These are phyloP conservation scores for Neopipo cinnamomea DNA, from an alignment of 2,113 vertebrate genomes.

Conservation along the genomic window DNA sequence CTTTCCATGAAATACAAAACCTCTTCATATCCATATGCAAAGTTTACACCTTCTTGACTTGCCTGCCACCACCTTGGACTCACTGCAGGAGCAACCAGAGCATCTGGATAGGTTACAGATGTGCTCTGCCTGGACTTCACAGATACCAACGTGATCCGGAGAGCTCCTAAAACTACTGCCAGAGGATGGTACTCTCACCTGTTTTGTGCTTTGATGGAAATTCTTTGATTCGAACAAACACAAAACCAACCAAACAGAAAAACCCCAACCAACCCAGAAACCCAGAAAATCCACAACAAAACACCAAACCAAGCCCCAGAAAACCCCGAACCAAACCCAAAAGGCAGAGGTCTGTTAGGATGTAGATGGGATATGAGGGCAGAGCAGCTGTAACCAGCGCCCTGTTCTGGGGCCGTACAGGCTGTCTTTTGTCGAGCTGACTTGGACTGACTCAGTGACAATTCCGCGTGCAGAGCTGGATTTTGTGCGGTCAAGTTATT, in stretches of 20 bases:
- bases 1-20: background rate
- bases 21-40: background rate
- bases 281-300: background rate
- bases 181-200: background rate
- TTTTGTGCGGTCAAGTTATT: background rate
- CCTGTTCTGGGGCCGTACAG: fast-evolving
- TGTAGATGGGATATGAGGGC: background rate
- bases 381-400: background rate
- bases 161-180: background rate
- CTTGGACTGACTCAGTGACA: background rate
- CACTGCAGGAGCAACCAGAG: background rate
- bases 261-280: background rate
- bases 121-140: background rate
- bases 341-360: background rate
- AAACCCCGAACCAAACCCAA: background rate
- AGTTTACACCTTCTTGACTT: background rate
- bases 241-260: background rate
- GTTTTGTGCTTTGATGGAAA: background rate
- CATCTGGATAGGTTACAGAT: background rate
- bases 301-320: too few species aligned
- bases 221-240: background rate
- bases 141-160: fast-evolving
- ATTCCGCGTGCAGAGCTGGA: background rate
- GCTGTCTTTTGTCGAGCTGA: background rate
- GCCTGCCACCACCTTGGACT: background rate